These are phyloP conservation scores for Dasypolia templi DNA, from an alignment of 2,888 invertebrate species.

Conservation along the genomic window DNA sequence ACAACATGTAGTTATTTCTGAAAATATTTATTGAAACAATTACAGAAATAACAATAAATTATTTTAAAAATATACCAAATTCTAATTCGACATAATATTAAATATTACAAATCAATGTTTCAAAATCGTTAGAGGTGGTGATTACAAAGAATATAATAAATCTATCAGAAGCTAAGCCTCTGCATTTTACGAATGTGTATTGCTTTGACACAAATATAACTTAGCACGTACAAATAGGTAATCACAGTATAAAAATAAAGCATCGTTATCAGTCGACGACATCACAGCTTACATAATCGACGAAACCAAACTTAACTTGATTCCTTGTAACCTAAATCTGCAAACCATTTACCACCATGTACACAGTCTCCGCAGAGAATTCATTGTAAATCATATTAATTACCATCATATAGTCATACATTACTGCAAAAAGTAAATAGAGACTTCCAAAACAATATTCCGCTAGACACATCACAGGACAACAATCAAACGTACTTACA, in stretches of 20 bases:
- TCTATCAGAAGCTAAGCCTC: conserved; percentile 83
- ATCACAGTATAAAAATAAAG: conserved; percentile 90
- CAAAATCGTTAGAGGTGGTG: conserved; percentile 69
- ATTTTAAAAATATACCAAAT: conserved; percentile 83
- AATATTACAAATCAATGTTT: conserved; percentile 71
- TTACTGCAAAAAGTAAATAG: conserved; percentile 52
- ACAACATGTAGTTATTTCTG: conserved; percentile 67
- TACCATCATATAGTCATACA: conserved; percentile 48
- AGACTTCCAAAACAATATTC: conserved; percentile 52
- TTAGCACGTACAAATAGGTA: conserved; percentile 84
- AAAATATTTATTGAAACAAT: conserved; percentile 84
- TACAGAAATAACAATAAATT: conserved; percentile 87
- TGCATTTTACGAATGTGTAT: conserved; percentile 75
- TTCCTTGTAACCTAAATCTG: conserved; percentile 72
- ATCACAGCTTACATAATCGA: conserved; percentile 87
- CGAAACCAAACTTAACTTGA: conserved; percentile 79
- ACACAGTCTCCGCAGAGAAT: conserved; percentile 62
- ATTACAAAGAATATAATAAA: conserved; percentile 78
- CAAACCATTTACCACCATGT: conserved; percentile 61
- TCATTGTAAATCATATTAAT: conserved; percentile 60
- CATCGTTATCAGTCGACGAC: conserved; percentile 87
- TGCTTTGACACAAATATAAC: conserved; percentile 80
- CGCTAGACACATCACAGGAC: conserved; percentile 63
- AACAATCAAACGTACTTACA: conserved; percentile 63
- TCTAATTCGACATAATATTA: conserved; percentile 76